These are phyloP conservation scores for Actinostola sp. DNA, from an alignment of 92 coral and sea anemone species.

Conservation along the genomic window DNA sequence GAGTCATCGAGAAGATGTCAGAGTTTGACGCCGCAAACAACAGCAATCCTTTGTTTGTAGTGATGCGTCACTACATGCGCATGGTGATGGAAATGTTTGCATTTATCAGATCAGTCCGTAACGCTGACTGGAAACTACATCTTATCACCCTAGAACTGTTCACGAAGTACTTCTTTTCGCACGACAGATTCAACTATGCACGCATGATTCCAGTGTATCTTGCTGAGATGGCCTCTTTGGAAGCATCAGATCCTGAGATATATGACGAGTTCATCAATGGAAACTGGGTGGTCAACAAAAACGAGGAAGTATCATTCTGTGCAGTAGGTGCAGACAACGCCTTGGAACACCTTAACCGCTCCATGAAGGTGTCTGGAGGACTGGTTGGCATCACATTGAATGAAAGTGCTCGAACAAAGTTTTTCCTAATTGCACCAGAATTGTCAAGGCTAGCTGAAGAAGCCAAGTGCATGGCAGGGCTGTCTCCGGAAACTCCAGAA, in stretches of 20 bases:
- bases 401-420: conserved; percentile 47
- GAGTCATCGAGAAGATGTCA: conserved; percentile 12
- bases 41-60: conserved; percentile 16
- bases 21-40: conserved; percentile 12
- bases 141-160: conserved; percentile 30
- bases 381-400: conserved; percentile 56
- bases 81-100: conserved; percentile 33
- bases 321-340: conserved; percentile 43
- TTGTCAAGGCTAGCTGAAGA: conserved; percentile 50
- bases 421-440: conserved; percentile 55
- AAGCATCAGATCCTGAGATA: conserved; percentile 48
- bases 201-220: conserved; percentile 60
- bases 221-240: conserved; percentile 48
- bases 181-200: conserved; percentile 32
- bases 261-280: conserved; percentile 43
- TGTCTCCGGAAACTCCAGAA: not conserved
- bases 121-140: conserved; percentile 15
- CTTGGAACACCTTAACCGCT: conserved; percentile 51
- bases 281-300: conserved; percentile 67
- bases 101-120: conserved; percentile 21
- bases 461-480: conserved; percentile 35
- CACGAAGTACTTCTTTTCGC: conserved; percentile 56
- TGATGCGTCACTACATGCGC: no score
- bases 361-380: conserved; percentile 48
- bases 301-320: conserved; percentile 49